Percentiles rank a stretch among this genome's conserved stretches.
Conservation (phyloP, 2,797 vertebrate genomes). For the Poeciliopsis gracilis region DNA sequence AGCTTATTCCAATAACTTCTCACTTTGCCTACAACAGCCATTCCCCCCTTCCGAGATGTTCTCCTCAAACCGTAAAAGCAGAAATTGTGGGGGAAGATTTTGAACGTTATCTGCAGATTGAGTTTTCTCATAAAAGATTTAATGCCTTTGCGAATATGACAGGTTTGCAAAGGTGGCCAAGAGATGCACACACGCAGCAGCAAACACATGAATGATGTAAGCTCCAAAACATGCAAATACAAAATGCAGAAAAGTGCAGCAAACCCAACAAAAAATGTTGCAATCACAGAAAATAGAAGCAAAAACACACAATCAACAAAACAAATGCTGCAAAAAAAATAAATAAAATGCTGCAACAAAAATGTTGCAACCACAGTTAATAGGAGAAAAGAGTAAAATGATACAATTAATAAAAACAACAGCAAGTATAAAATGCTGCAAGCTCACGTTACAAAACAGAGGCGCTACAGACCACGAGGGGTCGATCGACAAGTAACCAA, state of each 20-base stretch:
- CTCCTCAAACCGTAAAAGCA: neutral
- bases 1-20: neutral
- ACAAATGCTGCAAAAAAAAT: too few species aligned
- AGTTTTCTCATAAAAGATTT: slow-evolving; percentile 1
- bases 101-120: neutral
- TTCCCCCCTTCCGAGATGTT: neutral
- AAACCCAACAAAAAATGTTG: neutral
- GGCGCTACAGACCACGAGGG: neutral
- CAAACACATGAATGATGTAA: neutral
- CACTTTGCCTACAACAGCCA: neutral
- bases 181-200: neutral
- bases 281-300: too few species aligned
- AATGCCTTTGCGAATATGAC: neutral
- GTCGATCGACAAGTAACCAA: neutral
- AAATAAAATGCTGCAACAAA: too few species aligned
- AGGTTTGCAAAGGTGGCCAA: neutral
- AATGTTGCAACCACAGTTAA: neutral
- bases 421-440: neutral
- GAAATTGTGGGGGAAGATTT: neutral
- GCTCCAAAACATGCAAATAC: neutral
- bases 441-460: neutral
- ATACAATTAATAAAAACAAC: neutral
- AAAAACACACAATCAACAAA: too few species aligned
- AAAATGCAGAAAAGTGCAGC: neutral
- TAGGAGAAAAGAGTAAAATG: neutral